phyloP scores from a whole-genome alignment of 2,797 vertebrate species.

The Anableps anableps region DNA sequence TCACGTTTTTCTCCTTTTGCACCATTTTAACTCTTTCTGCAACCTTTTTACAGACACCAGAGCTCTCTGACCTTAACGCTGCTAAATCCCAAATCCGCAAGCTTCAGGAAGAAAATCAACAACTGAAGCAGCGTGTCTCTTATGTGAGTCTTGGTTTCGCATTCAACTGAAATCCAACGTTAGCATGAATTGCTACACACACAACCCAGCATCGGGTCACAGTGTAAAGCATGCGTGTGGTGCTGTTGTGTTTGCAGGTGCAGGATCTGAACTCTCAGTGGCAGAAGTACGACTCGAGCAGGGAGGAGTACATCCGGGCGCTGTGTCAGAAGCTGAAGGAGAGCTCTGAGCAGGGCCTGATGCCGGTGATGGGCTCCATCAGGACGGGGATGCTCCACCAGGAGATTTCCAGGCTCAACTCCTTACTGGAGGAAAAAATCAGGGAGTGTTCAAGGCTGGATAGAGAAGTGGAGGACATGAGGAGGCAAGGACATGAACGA shows the following conservation, averaged over 20 bases:
- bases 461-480: constrained; percentile 74
- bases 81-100: constrained; percentile 71
- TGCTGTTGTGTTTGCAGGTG: constrained; percentile 76
- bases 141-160: constrained; percentile 83
- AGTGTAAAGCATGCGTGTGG: background rate
- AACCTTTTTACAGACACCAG: constrained; percentile 61
- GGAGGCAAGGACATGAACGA: constrained; percentile 76
- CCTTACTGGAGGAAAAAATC: constrained; percentile 88
- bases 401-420: constrained; percentile 89
- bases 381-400: constrained; percentile 80
- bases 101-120: constrained; percentile 88
- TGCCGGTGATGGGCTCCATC: constrained; percentile 40
- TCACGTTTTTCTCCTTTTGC: background rate
- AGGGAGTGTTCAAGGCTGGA: constrained; percentile 70
- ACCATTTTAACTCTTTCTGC: constrained; percentile 10
- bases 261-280: constrained; percentile 92
- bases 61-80: constrained; percentile 56
- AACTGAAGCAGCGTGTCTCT: constrained; percentile 87
- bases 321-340: constrained; percentile 86
- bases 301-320: constrained; percentile 89
- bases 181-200: background rate
- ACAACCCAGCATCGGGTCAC: background rate
- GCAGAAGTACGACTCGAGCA: constrained; percentile 92
- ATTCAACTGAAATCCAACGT: background rate
- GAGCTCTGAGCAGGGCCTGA: constrained; percentile 49